phyloP scores from a whole-genome alignment of 2,797 vertebrate genomes.

The Prunella strophiata region DNA sequence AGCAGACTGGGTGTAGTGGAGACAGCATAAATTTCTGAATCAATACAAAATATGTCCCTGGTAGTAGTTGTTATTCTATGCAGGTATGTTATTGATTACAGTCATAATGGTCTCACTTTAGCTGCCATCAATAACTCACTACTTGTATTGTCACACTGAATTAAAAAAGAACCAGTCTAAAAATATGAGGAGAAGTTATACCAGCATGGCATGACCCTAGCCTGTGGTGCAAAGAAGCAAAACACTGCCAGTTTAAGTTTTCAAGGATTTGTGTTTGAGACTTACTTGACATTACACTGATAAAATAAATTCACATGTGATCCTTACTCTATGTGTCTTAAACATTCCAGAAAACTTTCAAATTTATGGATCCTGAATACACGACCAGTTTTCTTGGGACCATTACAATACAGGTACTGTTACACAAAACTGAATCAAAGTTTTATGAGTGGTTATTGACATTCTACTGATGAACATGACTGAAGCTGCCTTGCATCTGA shows the following conservation, averaged over 20 bases:
- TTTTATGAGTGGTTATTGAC: background rate
- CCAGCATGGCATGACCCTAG: background rate
- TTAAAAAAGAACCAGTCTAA: constrained; percentile 33
- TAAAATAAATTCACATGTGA: constrained; percentile 7
- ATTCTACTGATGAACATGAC: background rate
- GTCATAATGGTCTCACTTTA: constrained; percentile 59
- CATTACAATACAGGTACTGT: background rate
- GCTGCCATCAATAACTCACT: constrained; percentile 56
- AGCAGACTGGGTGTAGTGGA: constrained; percentile 16
- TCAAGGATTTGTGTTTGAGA: background rate
- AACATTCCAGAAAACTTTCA: background rate
- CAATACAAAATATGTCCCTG: constrained; percentile 50
- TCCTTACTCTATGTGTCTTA: background rate
- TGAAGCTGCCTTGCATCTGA: background rate
- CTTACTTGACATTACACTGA: background rate
- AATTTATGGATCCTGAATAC: background rate
- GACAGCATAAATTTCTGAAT: constrained; percentile 52
- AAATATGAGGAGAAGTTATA: background rate
- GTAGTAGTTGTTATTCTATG: constrained; percentile 55
- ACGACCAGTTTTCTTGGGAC: background rate
- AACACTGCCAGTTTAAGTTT: background rate
- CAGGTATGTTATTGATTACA: constrained; percentile 70
- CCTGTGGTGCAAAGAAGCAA: background rate
- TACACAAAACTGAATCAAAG: background rate
- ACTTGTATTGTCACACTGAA: constrained; percentile 28